A percentile compares a stretch with the other conserved stretches of the same genome.
These are phyloP conservation scores for Ptychodera flava DNA, from an alignment of 35 echinoderm and acorn worm species.

Conservation along the genomic window DNA sequence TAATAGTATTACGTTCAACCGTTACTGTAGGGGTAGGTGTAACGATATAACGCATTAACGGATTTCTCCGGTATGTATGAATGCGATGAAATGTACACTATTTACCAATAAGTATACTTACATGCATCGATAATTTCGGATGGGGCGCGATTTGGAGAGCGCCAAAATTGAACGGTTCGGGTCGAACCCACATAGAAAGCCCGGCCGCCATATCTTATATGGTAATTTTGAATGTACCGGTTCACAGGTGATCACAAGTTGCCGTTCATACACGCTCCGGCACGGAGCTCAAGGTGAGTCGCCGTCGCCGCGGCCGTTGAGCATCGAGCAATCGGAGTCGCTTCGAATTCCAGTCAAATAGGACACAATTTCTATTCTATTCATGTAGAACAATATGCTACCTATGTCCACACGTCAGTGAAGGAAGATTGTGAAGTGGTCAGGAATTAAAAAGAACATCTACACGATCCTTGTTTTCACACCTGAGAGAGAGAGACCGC, in stretches of 20 bases:
- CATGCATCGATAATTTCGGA: constrained; percentile 87
- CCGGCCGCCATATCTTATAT: background rate
- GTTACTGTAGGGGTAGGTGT: background rate
- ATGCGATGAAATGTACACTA: background rate
- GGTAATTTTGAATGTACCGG: background rate
- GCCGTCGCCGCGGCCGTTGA: background rate
- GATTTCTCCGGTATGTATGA: background rate
- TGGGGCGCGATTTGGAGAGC: constrained; percentile 79
- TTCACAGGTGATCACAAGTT: background rate
- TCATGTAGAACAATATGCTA: background rate
- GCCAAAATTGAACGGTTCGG: constrained; percentile 74
- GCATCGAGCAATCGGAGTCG: background rate
- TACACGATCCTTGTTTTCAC: background rate
- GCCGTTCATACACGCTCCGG: background rate
- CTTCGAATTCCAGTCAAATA: background rate
- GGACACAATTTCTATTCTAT: background rate
- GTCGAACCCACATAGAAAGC: constrained; percentile 49
- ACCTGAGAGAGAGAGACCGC: background rate
- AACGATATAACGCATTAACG: too few species aligned
- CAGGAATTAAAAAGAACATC: background rate
- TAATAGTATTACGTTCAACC: background rate
- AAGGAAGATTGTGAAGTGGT: background rate
- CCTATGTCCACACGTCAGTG: background rate
- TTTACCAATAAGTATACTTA: constrained; percentile 34
- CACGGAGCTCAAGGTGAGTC: background rate